Percentiles rank a stretch among this genome's conserved stretches.
Evolutionary conservation across 1,140 invertebrate species (phyloP).

Genomic region (Macrobrachium rosenbergii): DNA sequence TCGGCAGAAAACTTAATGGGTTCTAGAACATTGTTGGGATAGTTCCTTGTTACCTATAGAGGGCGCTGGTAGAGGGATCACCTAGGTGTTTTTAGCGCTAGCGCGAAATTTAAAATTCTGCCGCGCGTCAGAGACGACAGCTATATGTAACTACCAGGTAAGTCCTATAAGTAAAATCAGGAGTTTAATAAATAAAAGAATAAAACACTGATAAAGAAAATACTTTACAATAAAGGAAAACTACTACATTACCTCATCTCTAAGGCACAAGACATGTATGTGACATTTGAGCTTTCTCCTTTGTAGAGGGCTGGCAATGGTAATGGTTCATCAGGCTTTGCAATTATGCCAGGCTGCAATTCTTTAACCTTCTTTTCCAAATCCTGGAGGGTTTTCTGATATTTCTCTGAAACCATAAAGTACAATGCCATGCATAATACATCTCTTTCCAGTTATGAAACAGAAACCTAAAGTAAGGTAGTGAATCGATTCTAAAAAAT

Average conservation of each 20-base stretch:
- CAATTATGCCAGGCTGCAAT: not conserved
- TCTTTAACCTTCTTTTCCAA: not conserved
- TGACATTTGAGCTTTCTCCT: slow-evolving; percentile 35
- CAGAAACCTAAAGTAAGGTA: no score
- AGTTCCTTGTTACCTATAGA: no score
- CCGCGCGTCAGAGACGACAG: no score
- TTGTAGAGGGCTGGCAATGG: not conserved
- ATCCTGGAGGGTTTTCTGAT: slow-evolving; percentile 19
- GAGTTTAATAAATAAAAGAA: not conserved
- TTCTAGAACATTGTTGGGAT: no score
- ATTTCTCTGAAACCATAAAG: slow-evolving; percentile 42
- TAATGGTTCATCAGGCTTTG: slow-evolving; percentile 1
- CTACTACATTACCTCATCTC: slow-evolving; percentile 44
- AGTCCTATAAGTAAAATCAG: no score
- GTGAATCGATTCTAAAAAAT: no score
- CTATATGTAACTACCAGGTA: no score
- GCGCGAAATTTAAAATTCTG: no score
- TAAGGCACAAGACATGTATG: slow-evolving; percentile 49
- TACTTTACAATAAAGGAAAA: not conserved
- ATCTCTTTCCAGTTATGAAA: no score
- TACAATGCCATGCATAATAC: not conserved
- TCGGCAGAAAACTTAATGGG: no score
- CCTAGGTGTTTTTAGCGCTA: no score
- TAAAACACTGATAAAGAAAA: not conserved
- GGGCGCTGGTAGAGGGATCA: no score